Evolutionary conservation across 2,797 vertebrate genomes (phyloP).

Genomic region (Sebastes cheni): DNA sequence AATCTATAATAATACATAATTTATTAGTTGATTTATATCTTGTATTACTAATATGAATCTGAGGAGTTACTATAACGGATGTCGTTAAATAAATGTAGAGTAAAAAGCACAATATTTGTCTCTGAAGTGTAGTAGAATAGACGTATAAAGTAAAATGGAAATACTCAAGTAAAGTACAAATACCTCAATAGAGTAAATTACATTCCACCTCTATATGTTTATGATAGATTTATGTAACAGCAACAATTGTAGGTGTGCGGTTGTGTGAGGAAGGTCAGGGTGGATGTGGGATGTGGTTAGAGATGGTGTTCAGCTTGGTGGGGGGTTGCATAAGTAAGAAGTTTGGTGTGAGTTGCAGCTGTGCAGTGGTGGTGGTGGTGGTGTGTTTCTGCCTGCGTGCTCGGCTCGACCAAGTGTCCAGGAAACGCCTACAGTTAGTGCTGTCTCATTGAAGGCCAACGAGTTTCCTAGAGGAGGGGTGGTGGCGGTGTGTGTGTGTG

Average conservation of each 20-base stretch:
- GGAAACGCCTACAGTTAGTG: constrained; percentile 80
- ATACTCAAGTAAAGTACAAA: too few species aligned
- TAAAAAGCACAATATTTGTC: not conserved
- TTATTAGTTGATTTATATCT: not conserved
- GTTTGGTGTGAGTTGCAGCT: constrained; percentile 37
- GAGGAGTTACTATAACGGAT: not conserved
- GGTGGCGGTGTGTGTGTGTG: not conserved
- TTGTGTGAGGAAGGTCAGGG: constrained; percentile 44
- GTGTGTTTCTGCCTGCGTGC: constrained; percentile 8
- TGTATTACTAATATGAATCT: not conserved
- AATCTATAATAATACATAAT: not conserved
- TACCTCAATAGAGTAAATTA: not conserved
- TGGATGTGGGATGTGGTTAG: constrained; percentile 69
- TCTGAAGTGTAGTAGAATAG: not conserved
- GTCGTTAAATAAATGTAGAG: not conserved
- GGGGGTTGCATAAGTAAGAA: constrained; percentile 13
- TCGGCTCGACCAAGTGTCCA: constrained; percentile 65
- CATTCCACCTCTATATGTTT: not conserved
- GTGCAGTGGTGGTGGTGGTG: not conserved
- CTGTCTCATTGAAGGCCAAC: constrained; percentile 81
- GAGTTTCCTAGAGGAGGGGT: constrained; percentile 70
- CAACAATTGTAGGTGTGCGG: constrained; percentile 49
- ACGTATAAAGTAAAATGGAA: not conserved
- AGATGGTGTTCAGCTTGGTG: constrained; percentile 38
- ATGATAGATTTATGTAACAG: constrained; percentile 47